Conservation (phyloP, 2,797 vertebrate species). For the Tamandua tetradactyla region DNA sequence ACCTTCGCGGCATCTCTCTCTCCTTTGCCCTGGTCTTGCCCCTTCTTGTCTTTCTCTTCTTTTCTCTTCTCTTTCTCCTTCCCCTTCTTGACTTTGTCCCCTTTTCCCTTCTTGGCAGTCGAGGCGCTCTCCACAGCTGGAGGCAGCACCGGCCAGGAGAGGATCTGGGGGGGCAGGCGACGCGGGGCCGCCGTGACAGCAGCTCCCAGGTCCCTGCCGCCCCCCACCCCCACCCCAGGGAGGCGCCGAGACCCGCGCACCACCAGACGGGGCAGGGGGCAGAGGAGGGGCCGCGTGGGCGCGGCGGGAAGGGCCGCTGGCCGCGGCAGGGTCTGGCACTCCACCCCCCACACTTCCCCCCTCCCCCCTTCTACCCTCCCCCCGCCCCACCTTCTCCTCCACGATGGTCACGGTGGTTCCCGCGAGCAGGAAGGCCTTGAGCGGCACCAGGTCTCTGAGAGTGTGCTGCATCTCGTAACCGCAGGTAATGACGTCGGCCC, state of each 20-base stretch:
- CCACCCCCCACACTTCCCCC: background rate
- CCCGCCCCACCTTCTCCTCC: constrained; percentile 90
- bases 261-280: too few species aligned
- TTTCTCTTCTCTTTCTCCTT: constrained; percentile 72
- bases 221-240: too few species aligned
- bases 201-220: background rate
- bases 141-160: constrained; percentile 85
- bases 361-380: background rate
- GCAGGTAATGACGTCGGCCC: constrained; percentile 86
- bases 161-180: constrained; percentile 79
- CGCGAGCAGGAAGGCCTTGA: constrained; percentile 88
- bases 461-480: constrained; percentile 81
- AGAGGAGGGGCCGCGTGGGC: too few species aligned
- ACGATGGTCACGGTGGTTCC: constrained; percentile 86
- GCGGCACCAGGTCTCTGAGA: constrained; percentile 81
- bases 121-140: constrained; percentile 61
- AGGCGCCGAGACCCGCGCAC: accelerated
- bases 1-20: background rate
- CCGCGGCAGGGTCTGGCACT: too few species aligned
- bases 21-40: accelerated
- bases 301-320: too few species aligned
- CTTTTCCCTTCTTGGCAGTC: constrained; percentile 76
- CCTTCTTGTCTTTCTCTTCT: background rate
- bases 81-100: constrained; percentile 72
- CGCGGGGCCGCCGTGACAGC: background rate